These are phyloP conservation scores for Caerostris extrusa DNA, from an alignment of 1,140 invertebrate species.

Conservation along the genomic window DNA sequence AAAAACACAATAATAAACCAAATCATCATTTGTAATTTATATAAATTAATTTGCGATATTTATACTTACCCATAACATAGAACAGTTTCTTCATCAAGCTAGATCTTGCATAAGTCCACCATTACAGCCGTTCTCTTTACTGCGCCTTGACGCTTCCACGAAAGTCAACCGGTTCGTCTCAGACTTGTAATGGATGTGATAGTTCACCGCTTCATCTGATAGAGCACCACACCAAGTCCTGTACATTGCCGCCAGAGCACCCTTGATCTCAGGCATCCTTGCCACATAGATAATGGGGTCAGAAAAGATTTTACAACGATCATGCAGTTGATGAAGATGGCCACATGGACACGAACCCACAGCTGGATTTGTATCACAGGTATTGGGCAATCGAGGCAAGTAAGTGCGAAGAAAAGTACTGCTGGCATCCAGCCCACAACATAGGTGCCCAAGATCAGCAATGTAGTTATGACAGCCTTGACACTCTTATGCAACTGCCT, in stretches of 20 bases:
- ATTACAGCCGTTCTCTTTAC: slow-evolving; percentile 39
- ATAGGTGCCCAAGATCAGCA: slow-evolving; percentile 84
- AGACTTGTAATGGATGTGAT: slow-evolving; percentile 42
- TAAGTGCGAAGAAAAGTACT: slow-evolving; percentile 83
- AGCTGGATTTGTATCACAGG: slow-evolving; percentile 72
- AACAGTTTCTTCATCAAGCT: not conserved
- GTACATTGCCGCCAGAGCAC: slow-evolving; percentile 57
- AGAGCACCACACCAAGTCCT: slow-evolving; percentile 68
- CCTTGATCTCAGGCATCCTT: slow-evolving; percentile 85
- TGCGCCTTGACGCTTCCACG: slow-evolving; percentile 17
- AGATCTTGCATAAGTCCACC: slow-evolving; percentile 31
- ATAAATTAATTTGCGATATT: no score
- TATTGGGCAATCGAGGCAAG: slow-evolving; percentile 83
- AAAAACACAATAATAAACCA: no score
- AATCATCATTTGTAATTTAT: no score
- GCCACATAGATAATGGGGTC: slow-evolving; percentile 87
- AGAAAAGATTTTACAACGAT: slow-evolving; percentile 86
- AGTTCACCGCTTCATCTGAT: not conserved
- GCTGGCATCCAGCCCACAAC: slow-evolving; percentile 81
- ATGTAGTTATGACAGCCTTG: slow-evolving; percentile 86
- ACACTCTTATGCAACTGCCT: slow-evolving; percentile 81
- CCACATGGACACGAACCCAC: slow-evolving; percentile 74
- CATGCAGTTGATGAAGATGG: slow-evolving; percentile 80
- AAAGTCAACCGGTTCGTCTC: slow-evolving; percentile 61
- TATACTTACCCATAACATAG: no score